Conservation (phyloP, 2,113 vertebrate species). For the Heliornis fulica region DNA sequence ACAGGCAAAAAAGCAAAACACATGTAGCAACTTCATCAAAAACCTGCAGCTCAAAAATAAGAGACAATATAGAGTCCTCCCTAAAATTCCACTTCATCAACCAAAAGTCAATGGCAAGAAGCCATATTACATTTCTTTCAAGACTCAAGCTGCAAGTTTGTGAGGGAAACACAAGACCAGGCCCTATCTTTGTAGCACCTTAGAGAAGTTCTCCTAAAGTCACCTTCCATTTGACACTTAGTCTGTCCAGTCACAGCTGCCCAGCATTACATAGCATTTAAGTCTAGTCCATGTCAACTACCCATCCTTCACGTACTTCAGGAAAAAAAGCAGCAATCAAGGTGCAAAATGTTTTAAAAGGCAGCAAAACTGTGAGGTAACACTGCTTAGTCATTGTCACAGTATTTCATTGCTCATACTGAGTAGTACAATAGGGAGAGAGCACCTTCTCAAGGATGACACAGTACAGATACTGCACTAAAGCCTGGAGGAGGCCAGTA, state of each 20-base stretch:
- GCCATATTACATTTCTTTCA: not conserved
- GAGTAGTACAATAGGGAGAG: not conserved
- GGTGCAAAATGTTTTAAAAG: not conserved
- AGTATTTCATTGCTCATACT: not conserved
- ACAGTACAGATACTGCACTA: not conserved
- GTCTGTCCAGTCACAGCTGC: not conserved
- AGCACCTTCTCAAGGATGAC: not conserved
- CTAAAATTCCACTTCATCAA: slow-evolving; percentile 10
- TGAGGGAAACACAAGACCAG: not conserved
- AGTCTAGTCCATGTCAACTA: not conserved
- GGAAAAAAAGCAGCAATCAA: not conserved
- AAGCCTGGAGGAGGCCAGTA: not conserved
- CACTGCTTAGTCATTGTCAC: too few species aligned
- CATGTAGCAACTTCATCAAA: not conserved
- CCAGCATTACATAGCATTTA: not conserved
- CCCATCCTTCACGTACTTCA: not conserved
- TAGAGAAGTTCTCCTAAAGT: not conserved
- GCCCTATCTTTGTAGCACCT: not conserved
- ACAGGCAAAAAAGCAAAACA: not conserved
- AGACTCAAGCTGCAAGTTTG: not conserved
- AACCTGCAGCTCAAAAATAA: slow-evolving; percentile 10
- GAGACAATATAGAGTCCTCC: not conserved
- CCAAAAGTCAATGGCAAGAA: not conserved
- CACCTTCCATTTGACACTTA: not conserved
- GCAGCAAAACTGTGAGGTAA: not conserved